phyloP scores from a whole-genome alignment of 2,113 vertebrate species.

The Colius striatus region DNA sequence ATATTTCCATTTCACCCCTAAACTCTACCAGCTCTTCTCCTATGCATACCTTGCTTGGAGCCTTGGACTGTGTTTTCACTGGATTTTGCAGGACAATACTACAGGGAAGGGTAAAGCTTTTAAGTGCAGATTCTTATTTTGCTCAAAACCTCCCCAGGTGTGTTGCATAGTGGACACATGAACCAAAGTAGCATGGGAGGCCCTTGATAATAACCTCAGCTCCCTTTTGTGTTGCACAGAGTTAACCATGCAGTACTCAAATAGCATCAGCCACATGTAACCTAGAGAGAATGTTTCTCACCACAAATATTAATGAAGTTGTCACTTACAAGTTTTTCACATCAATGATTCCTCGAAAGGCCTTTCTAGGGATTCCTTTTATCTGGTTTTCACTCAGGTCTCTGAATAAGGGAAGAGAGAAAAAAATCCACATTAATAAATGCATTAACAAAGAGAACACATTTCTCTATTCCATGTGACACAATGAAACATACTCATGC shows the following conservation, averaged over 20 bases:
- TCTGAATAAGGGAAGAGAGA: conserved; percentile 76
- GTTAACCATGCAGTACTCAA: accelerated
- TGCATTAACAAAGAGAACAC: conserved; percentile 28
- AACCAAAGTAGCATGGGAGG: background rate
- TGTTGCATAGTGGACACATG: background rate
- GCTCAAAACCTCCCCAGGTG: background rate
- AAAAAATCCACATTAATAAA: background rate
- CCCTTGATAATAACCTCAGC: background rate
- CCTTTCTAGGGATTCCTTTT: conserved; percentile 96
- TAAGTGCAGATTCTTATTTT: background rate
- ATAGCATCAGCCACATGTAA: background rate
- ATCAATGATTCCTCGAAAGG: conserved; percentile 93
- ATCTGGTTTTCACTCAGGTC: conserved; percentile 99
- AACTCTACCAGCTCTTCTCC: background rate
- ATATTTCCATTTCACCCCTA: background rate
- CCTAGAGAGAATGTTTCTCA: background rate
- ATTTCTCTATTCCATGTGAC: conserved; percentile 47
- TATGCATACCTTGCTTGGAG: background rate
- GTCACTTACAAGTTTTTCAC: conserved; percentile 98
- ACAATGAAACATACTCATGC: conserved; percentile 23
- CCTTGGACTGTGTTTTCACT: background rate
- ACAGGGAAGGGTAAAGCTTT: background rate
- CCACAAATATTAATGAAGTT: conserved; percentile 15
- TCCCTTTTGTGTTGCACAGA: background rate
- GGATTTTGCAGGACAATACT: background rate